Base-by-base conservation (phyloP, 2,888 invertebrate species). In the Callinectes sapidus region DNA sequence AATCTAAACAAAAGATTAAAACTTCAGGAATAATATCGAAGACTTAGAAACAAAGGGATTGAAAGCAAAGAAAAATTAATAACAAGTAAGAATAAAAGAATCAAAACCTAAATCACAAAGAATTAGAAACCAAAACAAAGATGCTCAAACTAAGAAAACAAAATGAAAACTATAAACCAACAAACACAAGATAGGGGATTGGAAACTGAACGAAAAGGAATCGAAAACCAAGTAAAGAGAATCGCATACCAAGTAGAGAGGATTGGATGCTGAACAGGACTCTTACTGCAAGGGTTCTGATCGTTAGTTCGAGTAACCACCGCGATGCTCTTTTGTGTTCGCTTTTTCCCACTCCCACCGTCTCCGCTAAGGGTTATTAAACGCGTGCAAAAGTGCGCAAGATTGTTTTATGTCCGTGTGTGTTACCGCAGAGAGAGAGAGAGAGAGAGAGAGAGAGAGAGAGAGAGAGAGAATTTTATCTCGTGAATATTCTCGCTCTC, bases 241-340 rank as follows among this genome's bases (percentile, higher is more conserved):
- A 87, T 48, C 87, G n/a, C n/a, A 87, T 87, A n/a, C 42, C 42
- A 87, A 48, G 48, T 2, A 48, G 1, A 28, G n/a, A 42, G 87
- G 55, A 32, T 90, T 54, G 54, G 90, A 81, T 81, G 48, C 32
- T 85, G 54, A 90, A 48, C 0, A 10, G 48, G 48, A 48, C 48
- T 48, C 48, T 48, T 48, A 48, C 28, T 48, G 32, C 54, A 90
- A 85, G 85, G 85, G 90, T 90, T 90, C 48, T 42, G 90, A 90
- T 90, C 90, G 54, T 90, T 90, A 90, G 90, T 54, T 48, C 32
- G 54, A 90, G 81, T 90, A 90, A 90, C 71, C 81, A 90, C 85
- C 54, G 54, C 35, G 61, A 90, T 90, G 90, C 71, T 77, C 85
- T 90, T 90, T 90, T 90, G 90, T 90, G 81, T 81, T 42, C 28